Conservation (phyloP, 2,797 vertebrate genomes). For the Tachyglossus aculeatus region DNA sequence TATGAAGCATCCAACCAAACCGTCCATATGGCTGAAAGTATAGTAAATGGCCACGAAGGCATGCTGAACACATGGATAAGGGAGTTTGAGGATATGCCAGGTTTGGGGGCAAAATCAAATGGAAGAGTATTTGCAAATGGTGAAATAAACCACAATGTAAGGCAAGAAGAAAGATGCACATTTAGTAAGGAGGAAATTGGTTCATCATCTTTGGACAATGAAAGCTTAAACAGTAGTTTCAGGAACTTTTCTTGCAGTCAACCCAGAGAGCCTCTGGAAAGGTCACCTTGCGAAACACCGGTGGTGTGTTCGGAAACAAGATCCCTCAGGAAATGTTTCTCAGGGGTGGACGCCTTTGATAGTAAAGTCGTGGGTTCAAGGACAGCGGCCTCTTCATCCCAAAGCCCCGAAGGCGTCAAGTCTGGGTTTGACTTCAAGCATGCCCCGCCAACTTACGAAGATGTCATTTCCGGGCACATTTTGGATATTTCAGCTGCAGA, state of each 20-base stretch:
- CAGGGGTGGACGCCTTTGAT: constrained; percentile 76
- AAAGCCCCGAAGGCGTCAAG: constrained; percentile 69
- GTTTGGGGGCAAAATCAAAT: constrained; percentile 79
- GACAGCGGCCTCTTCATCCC: constrained; percentile 68
- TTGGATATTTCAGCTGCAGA: constrained; percentile 72
- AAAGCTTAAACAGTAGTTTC: constrained; percentile 73
- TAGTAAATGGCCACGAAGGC: constrained; percentile 78
- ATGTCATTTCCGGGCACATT: constrained; percentile 84
- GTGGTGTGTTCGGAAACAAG: constrained; percentile 73
- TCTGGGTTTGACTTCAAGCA: constrained; percentile 70
- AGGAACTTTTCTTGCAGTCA: constrained; percentile 67
- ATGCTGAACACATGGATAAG: constrained; percentile 62
- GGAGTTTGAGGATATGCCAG: constrained; percentile 70
- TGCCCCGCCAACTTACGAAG: constrained; percentile 86
- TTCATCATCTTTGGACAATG: constrained; percentile 43
- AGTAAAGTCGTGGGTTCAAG: constrained; percentile 73
- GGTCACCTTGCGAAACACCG: constrained; percentile 59
- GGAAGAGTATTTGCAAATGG: constrained; percentile 82
- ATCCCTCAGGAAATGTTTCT: constrained; percentile 75
- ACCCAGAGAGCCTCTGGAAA: constrained; percentile 61
- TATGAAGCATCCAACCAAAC: constrained; percentile 75
- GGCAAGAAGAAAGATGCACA: constrained; percentile 69
- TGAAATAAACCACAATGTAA: constrained; percentile 72
- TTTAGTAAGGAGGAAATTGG: constrained; percentile 74
- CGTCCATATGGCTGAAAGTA: constrained; percentile 75